A percentile compares a stretch with the other conserved stretches of the same genome.
Conservation (phyloP, 2,888 invertebrate species). For the Zygaena filipendulae region DNA sequence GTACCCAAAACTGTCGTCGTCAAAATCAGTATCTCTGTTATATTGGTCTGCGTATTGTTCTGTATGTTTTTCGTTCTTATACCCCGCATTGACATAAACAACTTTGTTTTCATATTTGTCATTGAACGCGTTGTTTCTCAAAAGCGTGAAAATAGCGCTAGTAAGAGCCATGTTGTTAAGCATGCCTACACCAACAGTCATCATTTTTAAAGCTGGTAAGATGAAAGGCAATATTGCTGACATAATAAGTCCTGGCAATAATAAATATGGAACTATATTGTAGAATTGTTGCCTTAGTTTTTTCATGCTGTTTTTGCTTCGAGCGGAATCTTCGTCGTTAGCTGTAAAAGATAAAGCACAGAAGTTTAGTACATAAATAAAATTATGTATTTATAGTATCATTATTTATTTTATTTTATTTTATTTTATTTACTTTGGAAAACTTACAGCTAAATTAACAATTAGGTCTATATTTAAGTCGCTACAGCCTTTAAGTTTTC, state of each 20-base stretch:
- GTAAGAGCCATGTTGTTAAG: conserved; percentile 75
- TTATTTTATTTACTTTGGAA: no score
- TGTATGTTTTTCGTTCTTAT: conserved; percentile 47
- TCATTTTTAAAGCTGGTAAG: conserved; percentile 74
- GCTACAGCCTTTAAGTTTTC: no score
- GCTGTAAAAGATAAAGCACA: conserved; percentile 28
- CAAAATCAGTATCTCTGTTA: no score
- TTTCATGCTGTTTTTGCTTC: conserved; percentile 38
- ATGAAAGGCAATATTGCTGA: conserved; percentile 75
- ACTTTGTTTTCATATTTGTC: conserved; percentile 65
- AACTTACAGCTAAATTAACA: no score
- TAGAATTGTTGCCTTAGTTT: conserved; percentile 42
- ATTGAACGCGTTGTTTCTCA: conserved; percentile 69
- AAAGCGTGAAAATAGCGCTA: conserved; percentile 67
- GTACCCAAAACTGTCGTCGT: no score
- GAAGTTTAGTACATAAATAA: conserved; percentile 2
- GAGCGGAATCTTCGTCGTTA: conserved; percentile 17
- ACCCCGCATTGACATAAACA: conserved; percentile 68
- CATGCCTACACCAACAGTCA: conserved; percentile 69
- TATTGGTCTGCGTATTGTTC: no score
- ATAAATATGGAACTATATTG: conserved; percentile 60
- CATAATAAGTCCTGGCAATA: conserved; percentile 73
- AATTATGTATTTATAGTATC: conserved; percentile 3
- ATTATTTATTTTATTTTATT: conserved; percentile 1
- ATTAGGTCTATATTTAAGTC: no score